A percentile compares a stretch with the other conserved stretches of the same genome.
Conservation (phyloP, 2,888 invertebrate species). For the Caenorhabditis parvicauda region DNA sequence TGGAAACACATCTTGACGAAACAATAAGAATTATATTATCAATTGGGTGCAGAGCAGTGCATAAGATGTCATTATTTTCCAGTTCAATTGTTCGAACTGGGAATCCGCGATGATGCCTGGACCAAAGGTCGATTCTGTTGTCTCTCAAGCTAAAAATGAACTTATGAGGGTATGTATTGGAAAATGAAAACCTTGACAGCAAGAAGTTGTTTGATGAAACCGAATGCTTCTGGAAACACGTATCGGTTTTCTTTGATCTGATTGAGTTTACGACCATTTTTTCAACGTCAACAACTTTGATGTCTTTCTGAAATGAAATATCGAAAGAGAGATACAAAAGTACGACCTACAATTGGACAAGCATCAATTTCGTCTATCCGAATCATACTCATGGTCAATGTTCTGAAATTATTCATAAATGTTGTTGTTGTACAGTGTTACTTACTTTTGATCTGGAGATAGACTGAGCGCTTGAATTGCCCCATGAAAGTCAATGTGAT, state of each 20-base stretch:
- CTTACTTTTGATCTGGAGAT: slow-evolving; percentile 4
- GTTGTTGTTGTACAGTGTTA: background rate
- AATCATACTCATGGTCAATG: too few species aligned
- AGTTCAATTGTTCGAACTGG: background rate
- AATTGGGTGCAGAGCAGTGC: background rate
- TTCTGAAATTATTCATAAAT: too few species aligned
- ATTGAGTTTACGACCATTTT: slow-evolving; percentile 4
- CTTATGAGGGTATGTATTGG: background rate
- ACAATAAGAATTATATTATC: background rate
- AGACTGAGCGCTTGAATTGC: background rate
- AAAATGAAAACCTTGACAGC: background rate
- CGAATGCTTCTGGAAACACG: background rate
- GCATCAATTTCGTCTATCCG: too few species aligned
- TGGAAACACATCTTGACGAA: background rate
- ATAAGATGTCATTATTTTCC: too few species aligned
- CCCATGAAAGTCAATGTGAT: slow-evolving; percentile 3
- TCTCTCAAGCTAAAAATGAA: background rate
- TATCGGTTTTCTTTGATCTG: background rate
- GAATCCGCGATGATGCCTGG: background rate
- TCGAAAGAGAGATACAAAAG: too few species aligned
- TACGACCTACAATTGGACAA: too few species aligned
- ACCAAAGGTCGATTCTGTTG: background rate
- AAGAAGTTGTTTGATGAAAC: background rate
- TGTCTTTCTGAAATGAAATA: background rate
- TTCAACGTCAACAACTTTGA: slow-evolving; percentile 1